Percentiles rank a stretch among this genome's conserved stretches.
These are phyloP conservation scores for Silurus lanzhouensis DNA, from an alignment of 2,797 vertebrate genomes.

Conservation along the genomic window DNA sequence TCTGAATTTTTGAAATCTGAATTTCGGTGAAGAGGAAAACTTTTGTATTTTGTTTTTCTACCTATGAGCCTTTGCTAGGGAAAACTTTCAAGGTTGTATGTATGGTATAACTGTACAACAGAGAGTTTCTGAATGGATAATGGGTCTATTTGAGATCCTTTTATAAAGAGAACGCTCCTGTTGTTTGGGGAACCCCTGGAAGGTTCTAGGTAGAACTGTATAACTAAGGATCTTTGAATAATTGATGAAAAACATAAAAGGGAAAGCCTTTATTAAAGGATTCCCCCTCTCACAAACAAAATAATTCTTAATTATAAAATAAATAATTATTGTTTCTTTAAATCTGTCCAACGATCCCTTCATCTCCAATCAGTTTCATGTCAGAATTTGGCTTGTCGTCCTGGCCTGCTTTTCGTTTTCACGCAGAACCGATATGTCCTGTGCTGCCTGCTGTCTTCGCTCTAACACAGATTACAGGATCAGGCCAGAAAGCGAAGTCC, in stretches of 20 bases:
- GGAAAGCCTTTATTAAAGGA: neutral
- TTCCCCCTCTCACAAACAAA: no score
- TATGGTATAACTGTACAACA: neutral
- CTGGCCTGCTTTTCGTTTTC: constrained; percentile 30
- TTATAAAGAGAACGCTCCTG: neutral
- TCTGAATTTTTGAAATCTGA: no score
- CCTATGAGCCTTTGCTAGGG: neutral
- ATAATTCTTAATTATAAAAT: neutral
- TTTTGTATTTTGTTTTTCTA: neutral
- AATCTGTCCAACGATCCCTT: neutral
- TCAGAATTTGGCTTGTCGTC: constrained; percentile 12
- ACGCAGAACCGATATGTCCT: constrained; percentile 33
- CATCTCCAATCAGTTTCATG: constrained; percentile 2
- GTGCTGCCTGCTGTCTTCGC: constrained; percentile 20
- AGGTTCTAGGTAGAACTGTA: neutral
- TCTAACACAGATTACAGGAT: constrained; percentile 24
- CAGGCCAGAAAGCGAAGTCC: constrained; percentile 8
- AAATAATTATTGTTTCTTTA: neutral
- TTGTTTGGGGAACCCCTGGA: neutral
- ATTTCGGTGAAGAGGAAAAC: neutral
- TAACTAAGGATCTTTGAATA: no score
- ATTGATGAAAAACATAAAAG: neutral
- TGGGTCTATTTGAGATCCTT: neutral
- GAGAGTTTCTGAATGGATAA: neutral
- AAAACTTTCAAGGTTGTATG: neutral